Conservation (phyloP, 2,888 invertebrate species). For the Emmelina monodactyla region DNA sequence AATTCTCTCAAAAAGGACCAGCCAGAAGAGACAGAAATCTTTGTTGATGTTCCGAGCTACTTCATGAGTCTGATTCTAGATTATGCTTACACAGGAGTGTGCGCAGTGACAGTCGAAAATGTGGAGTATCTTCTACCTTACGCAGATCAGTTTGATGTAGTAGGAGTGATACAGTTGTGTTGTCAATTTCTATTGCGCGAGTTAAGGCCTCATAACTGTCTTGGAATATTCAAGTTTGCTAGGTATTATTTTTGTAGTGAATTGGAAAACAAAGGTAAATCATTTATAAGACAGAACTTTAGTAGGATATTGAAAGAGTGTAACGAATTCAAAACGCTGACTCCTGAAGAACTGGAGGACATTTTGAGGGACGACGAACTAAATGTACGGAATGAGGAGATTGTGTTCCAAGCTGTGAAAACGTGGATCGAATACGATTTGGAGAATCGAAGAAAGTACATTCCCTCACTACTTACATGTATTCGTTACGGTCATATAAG, state of each 20-base stretch:
- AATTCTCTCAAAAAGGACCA: conserved; percentile 70
- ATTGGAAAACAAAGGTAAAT: conserved; percentile 67
- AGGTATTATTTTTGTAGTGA: conserved; percentile 74
- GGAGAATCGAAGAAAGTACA: conserved; percentile 54
- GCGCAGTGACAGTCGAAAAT: conserved; percentile 69
- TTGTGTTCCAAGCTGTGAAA: conserved; percentile 76
- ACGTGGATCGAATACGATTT: conserved; percentile 73
- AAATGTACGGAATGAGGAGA: conserved; percentile 76
- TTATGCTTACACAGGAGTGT: conserved; percentile 77
- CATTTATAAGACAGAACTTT: conserved; percentile 68
- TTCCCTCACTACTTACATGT: conserved; percentile 69
- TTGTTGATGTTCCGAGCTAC: conserved; percentile 65
- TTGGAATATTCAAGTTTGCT: conserved; percentile 76
- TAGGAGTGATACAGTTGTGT: conserved; percentile 75
- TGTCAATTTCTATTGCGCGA: conserved; percentile 71
- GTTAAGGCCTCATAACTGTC: conserved; percentile 72
- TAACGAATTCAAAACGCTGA: conserved; percentile 69
- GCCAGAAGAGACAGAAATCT: conserved; percentile 68
- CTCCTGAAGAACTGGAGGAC: conserved; percentile 67
- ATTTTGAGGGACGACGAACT: conserved; percentile 75
- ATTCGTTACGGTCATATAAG: conserved; percentile 73
- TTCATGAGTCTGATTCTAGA: conserved; percentile 74
- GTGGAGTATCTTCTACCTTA: conserved; percentile 74
- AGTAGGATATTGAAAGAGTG: conserved; percentile 68
- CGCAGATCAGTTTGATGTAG: conserved; percentile 77